These are phyloP conservation scores for Steromphala cineraria DNA, from an alignment of 2,888 invertebrate species.

Conservation along the genomic window DNA sequence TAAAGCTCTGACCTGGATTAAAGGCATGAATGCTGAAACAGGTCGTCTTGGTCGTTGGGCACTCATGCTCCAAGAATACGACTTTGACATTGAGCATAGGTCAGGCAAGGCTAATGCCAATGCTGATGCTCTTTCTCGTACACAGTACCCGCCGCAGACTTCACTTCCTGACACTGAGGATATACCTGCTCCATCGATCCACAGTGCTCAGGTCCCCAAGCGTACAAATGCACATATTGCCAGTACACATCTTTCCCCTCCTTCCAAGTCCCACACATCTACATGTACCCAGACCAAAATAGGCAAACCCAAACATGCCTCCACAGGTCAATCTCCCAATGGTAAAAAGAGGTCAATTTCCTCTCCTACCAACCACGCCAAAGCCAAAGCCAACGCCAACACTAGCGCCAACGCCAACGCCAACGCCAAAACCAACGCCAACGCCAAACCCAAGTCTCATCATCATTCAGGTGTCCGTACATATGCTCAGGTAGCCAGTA, in stretches of 20 bases:
- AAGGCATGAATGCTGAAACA: slow-evolving; percentile 6
- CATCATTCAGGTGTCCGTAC: no score
- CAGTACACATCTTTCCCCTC: background rate
- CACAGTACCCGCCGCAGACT: background rate
- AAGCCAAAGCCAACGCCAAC: no score
- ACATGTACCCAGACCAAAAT: background rate
- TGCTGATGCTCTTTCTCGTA: background rate
- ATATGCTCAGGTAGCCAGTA: no score
- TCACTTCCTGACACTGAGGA: background rate
- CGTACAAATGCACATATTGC: background rate
- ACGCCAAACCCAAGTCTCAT: no score
- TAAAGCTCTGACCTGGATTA: slow-evolving; percentile 29
- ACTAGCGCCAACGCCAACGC: no score
- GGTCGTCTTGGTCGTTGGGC: slow-evolving; percentile 33
- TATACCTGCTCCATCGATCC: background rate
- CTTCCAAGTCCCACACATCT: background rate
- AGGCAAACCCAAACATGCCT: background rate
- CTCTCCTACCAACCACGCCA: no score
- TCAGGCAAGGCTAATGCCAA: slow-evolving; percentile 13
- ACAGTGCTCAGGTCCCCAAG: background rate
- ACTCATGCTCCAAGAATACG: slow-evolving; percentile 29
- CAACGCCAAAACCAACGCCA: no score
- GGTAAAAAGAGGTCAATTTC: no score
- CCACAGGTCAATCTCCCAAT: no score
- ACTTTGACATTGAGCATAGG: slow-evolving; percentile 27